These are phyloP conservation scores for Oryzias curvinotus DNA, from an alignment of 2,113 vertebrate genomes.

Conservation along the genomic window DNA sequence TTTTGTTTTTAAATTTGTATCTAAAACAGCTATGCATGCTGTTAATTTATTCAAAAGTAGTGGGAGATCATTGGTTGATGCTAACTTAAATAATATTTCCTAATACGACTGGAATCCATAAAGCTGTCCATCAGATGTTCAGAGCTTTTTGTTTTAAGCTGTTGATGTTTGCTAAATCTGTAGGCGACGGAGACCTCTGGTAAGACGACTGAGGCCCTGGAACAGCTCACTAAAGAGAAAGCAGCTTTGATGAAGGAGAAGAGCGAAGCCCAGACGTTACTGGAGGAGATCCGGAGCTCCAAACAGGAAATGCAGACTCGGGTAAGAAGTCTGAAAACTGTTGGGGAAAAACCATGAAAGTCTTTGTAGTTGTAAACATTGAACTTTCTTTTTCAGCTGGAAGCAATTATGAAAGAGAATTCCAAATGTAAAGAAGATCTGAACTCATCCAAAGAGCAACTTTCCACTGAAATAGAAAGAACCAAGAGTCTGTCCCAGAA, in stretches of 20 bases:
- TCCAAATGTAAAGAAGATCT: conserved; percentile 84
- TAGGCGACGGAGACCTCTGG: conserved; percentile 82
- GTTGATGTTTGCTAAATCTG: conserved; percentile 1
- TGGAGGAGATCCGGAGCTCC: conserved; percentile 78
- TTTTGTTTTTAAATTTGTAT: neutral
- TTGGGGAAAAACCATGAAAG: neutral
- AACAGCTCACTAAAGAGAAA: conserved; percentile 85
- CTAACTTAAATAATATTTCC: too few relatives aligned
- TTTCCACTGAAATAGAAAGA: conserved; percentile 81
- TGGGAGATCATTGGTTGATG: neutral
- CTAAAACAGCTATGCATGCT: conserved; percentile 28
- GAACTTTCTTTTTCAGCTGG: conserved; percentile 75
- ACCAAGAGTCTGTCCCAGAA: conserved; percentile 84
- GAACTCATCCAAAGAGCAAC: conserved; percentile 82
- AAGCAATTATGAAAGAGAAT: conserved; percentile 83
- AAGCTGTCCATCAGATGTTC: too few relatives aligned
- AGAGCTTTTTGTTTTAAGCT: conserved; percentile 10
- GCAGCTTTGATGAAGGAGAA: conserved; percentile 80
- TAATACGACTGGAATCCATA: too few relatives aligned
- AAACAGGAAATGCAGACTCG: conserved; percentile 83
- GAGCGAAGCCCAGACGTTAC: conserved; percentile 70
- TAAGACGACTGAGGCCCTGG: conserved; percentile 79
- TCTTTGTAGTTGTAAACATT: neutral
- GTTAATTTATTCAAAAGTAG: conserved; percentile 22
- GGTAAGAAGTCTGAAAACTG: conserved; percentile 69